These are phyloP conservation scores for Hypothenemus hampei DNA, from an alignment of 1,140 invertebrate species.

Conservation along the genomic window DNA sequence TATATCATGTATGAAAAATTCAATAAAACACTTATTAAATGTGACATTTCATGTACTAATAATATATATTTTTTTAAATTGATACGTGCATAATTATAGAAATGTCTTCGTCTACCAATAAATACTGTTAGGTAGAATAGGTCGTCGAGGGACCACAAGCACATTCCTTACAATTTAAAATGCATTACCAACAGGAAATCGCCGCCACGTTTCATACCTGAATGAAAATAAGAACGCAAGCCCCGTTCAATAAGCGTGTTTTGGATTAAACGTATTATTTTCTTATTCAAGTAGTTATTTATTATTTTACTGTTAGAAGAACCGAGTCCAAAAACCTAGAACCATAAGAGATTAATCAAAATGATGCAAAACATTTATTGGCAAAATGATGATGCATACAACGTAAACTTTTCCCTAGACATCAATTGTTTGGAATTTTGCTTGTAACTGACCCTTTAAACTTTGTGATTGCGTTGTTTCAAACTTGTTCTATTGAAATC, in stretches of 20 bases:
- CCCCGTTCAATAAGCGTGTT: slow-evolving; percentile 18
- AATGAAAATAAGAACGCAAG: slow-evolving; percentile 30
- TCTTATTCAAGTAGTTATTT: slow-evolving; percentile 7
- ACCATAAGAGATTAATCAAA: slow-evolving; percentile 7
- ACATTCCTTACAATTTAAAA: slow-evolving; percentile 35
- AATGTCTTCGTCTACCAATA: slow-evolving; percentile 4
- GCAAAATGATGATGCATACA: too few species aligned
- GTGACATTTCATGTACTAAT: too few species aligned
- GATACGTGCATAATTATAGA: slow-evolving; percentile 10
- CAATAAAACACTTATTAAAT: too few species aligned
- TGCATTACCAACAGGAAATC: slow-evolving; percentile 34
- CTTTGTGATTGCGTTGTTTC: too few species aligned
- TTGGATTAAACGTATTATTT: slow-evolving; percentile 19
- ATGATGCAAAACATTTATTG: too few species aligned
- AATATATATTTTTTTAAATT: too few species aligned
- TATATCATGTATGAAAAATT: too few species aligned
- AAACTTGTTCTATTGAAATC: too few species aligned
- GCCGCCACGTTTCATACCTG: slow-evolving; percentile 29
- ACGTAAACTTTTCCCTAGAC: too few species aligned
- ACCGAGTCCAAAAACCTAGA: not conserved
- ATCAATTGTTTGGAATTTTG: too few species aligned
- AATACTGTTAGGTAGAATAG: slow-evolving; percentile 10
- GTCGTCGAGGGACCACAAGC: slow-evolving; percentile 23
- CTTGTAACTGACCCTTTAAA: too few species aligned
- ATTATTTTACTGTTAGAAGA: slow-evolving; percentile 27